These are phyloP conservation scores for Pseudomugil tenellus DNA, from an alignment of 2,797 vertebrate genomes.

Conservation along the genomic window DNA sequence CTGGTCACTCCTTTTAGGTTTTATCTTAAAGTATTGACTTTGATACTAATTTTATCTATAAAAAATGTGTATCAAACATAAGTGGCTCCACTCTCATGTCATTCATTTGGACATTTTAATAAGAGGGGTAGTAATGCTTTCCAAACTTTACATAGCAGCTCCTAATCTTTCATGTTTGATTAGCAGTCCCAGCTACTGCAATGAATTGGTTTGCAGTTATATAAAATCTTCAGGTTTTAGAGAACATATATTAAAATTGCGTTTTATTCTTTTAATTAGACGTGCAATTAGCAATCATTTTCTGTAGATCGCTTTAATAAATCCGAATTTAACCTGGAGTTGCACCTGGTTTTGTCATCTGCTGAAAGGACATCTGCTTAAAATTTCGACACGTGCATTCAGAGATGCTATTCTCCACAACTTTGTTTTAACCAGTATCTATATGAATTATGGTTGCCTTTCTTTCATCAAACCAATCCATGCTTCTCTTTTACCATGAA, in stretches of 20 bases:
- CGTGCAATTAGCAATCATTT: background rate
- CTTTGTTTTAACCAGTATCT: too few relatives aligned
- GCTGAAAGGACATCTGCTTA: too few relatives aligned
- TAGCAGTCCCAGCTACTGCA: background rate
- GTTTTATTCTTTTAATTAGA: background rate
- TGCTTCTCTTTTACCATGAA: too few relatives aligned
- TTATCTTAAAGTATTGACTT: too few relatives aligned
- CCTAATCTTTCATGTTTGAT: background rate
- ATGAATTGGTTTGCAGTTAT: too few relatives aligned
- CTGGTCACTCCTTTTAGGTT: too few relatives aligned
- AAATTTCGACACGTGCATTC: too few relatives aligned
- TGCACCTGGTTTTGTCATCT: too few relatives aligned
- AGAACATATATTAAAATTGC: background rate
- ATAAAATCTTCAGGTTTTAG: background rate
- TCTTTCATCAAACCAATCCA: too few relatives aligned
- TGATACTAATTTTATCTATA: too few relatives aligned
- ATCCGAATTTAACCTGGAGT: background rate
- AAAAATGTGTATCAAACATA: background rate
- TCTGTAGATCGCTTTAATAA: background rate
- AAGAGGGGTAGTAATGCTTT: background rate
- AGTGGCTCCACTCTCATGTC: background rate
- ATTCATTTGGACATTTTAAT: background rate
- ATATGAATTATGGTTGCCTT: too few relatives aligned
- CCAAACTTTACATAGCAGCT: background rate
- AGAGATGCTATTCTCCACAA: too few relatives aligned